A percentile compares a stretch with the other conserved stretches of the same genome.
Conservation (phyloP, 2,888 invertebrate species). For the Campaea margaritaria region DNA sequence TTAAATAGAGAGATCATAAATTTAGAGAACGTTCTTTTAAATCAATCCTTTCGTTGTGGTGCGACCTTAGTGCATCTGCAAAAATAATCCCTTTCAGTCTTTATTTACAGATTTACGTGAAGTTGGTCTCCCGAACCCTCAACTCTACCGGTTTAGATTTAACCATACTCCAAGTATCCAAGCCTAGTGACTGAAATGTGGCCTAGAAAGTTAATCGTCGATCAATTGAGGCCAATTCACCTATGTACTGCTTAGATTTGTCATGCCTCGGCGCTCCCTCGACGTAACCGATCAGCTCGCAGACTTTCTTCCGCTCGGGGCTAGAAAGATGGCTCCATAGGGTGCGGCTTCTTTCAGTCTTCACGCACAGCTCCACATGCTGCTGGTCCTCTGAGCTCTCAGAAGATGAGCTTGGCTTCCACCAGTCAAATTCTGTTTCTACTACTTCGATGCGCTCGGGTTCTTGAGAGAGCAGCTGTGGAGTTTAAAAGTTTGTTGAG, state of each 20-base stretch:
- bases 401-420: conserved; percentile 55
- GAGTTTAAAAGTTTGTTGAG: neutral
- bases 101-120: no score
- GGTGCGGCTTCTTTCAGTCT: conserved; percentile 81
- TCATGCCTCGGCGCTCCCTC: conserved; percentile 81
- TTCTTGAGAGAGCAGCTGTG: conserved; percentile 70
- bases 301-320: conserved; percentile 86
- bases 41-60: no score
- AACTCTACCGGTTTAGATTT: no score
- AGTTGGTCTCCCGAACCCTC: no score
- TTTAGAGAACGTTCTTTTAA: no score
- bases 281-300: conserved; percentile 87
- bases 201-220: neutral
- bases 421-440: conserved; percentile 80
- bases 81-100: no score
- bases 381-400: conserved; percentile 38
- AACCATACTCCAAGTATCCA: no score
- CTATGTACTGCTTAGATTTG: conserved; percentile 85
- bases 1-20: no score
- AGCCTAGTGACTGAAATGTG: no score
- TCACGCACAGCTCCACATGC: conserved; percentile 79
- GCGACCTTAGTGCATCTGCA: no score
- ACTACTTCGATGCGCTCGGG: conserved; percentile 78
- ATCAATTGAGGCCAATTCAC: conserved; percentile 56
- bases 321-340: conserved; percentile 87